phyloP scores from a whole-genome alignment of 2,888 invertebrate genomes.

The Scaptodrosophila latifasciaeformis region DNA sequence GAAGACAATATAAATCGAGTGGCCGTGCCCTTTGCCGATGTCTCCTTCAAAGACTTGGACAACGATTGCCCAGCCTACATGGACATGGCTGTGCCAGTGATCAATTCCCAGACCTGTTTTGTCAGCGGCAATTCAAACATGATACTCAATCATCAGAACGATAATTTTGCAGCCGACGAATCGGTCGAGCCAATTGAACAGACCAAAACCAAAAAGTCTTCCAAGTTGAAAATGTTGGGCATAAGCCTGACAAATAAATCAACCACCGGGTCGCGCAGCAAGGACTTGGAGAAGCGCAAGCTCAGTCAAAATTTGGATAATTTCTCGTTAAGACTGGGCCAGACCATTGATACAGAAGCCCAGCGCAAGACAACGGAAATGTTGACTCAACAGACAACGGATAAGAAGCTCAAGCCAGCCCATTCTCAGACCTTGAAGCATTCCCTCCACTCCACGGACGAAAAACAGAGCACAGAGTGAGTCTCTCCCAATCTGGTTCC shows the following conservation, averaged over 20 bases:
- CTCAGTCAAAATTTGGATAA: slow-evolving; percentile 76
- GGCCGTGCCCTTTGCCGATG: slow-evolving; percentile 70
- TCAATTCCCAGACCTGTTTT: slow-evolving; percentile 69
- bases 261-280: slow-evolving; percentile 50
- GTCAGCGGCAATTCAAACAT: slow-evolving; percentile 73
- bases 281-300: slow-evolving; percentile 74
- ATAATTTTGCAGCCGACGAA: slow-evolving; percentile 67
- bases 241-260: background rate
- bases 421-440: slow-evolving; percentile 44
- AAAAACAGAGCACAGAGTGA: slow-evolving; percentile 68
- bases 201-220: slow-evolving; percentile 13
- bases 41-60: slow-evolving; percentile 44
- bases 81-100: slow-evolving; percentile 31
- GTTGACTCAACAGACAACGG: slow-evolving; percentile 37
- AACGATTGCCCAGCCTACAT: background rate
- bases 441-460: slow-evolving; percentile 64
- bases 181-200: slow-evolving; percentile 2
- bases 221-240: slow-evolving; percentile 24
- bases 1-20: slow-evolving; percentile 68
- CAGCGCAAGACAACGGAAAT: slow-evolving; percentile 58
- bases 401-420: slow-evolving; percentile 19
- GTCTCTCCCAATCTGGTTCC: slow-evolving; percentile 10
- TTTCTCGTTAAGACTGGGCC: slow-evolving; percentile 73
- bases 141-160: slow-evolving; percentile 73
- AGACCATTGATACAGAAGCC: slow-evolving; percentile 59